phyloP scores from a whole-genome alignment of 2,797 vertebrate genomes.

The Acipenser transmontanus region DNA sequence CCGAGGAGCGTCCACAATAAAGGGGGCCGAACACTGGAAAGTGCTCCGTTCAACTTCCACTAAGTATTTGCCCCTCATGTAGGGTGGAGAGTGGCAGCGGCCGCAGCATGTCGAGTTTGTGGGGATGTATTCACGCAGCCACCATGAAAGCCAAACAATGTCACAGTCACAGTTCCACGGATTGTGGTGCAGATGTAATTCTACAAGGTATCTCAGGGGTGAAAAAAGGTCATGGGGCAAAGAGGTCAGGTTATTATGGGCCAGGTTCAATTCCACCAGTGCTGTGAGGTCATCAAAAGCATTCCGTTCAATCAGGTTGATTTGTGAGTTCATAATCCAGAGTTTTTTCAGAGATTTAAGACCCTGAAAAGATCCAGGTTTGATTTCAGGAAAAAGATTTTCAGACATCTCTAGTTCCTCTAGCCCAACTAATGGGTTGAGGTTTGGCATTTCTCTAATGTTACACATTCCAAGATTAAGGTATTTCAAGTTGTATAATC shows the following conservation, averaged over 20 bases:
- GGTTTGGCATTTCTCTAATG: slow-evolving; percentile 86
- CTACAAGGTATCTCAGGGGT: slow-evolving; percentile 86
- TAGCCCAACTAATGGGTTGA: slow-evolving; percentile 80
- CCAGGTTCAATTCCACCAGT: slow-evolving; percentile 92
- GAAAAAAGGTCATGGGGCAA: slow-evolving; percentile 93
- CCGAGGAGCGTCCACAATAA: slow-evolving; percentile 85
- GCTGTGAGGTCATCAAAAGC: slow-evolving; percentile 91
- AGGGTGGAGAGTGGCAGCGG: slow-evolving; percentile 82
- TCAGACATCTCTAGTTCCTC: slow-evolving; percentile 97
- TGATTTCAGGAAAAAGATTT: slow-evolving; percentile 85
- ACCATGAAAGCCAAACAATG: slow-evolving; percentile 92
- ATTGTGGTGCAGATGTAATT: slow-evolving; percentile 94
- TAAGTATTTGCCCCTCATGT: slow-evolving; percentile 85
- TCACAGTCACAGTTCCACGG: slow-evolving; percentile 95
- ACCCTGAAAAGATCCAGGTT: slow-evolving; percentile 83
- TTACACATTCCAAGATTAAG: slow-evolving; percentile 96
- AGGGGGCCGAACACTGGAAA: slow-evolving; percentile 90
- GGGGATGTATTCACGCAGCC: slow-evolving; percentile 92
- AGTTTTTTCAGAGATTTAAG: slow-evolving; percentile 86
- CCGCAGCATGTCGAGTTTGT: slow-evolving; percentile 96
- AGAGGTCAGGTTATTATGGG: slow-evolving; percentile 93
- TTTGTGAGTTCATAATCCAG: slow-evolving; percentile 97
- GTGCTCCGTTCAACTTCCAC: slow-evolving; percentile 90
- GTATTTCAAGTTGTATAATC: slow-evolving; percentile 92
- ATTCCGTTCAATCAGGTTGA: slow-evolving; percentile 84